Percentiles rank a stretch among this genome's conserved stretches.
phyloP scores from a whole-genome alignment of 2,113 vertebrate species.

The Talpa occidentalis region DNA sequence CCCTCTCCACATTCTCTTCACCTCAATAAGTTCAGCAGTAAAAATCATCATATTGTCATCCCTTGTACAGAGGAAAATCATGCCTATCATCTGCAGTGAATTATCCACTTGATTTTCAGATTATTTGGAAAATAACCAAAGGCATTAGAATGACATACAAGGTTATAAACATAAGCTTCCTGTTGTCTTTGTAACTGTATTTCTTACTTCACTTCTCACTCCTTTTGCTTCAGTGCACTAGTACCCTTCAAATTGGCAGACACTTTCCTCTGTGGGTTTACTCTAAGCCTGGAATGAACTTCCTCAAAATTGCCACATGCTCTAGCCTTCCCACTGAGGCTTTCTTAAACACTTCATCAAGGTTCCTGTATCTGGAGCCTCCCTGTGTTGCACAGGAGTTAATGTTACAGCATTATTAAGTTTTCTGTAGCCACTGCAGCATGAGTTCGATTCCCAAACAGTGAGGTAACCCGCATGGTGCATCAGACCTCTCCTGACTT shows the following conservation, averaged over 20 bases:
- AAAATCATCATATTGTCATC: not conserved
- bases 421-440: too few species aligned
- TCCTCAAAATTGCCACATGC: not conserved
- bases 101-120: not conserved
- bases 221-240: not conserved
- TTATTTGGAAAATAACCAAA: not conserved
- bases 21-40: not conserved
- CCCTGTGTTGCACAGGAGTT: too few species aligned
- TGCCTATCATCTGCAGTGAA: not conserved
- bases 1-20: accelerated
- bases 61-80: not conserved
- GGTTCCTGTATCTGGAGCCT: not conserved
- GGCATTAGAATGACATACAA: not conserved
- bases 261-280: not conserved
- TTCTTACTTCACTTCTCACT: not conserved
- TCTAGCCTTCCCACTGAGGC: not conserved
- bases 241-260: not conserved
- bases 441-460: too few species aligned
- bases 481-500: too few species aligned
- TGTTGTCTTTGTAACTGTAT: not conserved
- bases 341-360: not conserved
- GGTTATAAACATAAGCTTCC: not conserved
- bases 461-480: too few species aligned
- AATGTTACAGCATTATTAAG: too few species aligned
- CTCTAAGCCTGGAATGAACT: not conserved